Conservation (phyloP, 2,888 invertebrate genomes). For the Vesta saturnalis region DNA sequence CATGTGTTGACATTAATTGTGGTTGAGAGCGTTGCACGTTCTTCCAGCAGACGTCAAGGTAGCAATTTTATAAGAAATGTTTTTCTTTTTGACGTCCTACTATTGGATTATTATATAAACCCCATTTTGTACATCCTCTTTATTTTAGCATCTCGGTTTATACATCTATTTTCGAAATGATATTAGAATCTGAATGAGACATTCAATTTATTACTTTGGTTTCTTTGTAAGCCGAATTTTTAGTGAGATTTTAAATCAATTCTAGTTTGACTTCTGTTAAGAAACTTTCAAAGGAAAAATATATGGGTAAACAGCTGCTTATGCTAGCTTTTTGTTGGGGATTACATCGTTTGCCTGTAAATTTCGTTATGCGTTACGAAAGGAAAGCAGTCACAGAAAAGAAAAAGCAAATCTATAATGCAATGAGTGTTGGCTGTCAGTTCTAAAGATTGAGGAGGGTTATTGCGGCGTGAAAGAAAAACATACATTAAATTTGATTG, state of each 20-base stretch:
- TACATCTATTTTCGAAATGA: too few species aligned
- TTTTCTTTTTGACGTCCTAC: not conserved
- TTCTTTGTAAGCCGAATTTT: not conserved
- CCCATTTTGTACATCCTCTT: not conserved
- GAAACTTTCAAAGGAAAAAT: not conserved
- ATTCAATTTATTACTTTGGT: not conserved
- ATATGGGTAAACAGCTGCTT: not conserved
- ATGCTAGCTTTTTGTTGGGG: not conserved
- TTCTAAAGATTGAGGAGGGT: conserved; percentile 9
- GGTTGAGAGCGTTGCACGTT: conserved; percentile 21
- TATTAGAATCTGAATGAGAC: too few species aligned
- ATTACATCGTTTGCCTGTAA: conserved; percentile 4
- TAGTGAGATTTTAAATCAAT: conserved; percentile 2
- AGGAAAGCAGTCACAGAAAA: not conserved
- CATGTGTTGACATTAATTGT: conserved; percentile 32
- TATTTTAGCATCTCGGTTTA: too few species aligned
- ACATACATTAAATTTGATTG: conserved; percentile 12
- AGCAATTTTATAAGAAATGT: conserved; percentile 5
- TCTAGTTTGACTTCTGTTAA: not conserved
- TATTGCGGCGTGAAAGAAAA: conserved; percentile 12
- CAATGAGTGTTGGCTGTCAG: conserved; percentile 13
- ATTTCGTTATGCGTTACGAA: not conserved
- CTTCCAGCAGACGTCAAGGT: conserved; percentile 16
- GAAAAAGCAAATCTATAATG: conserved; percentile 6
- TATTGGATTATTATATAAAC: conserved; percentile 12